Evolutionary conservation across 2,113 vertebrate species (phyloP).

Genomic region (Microcebus jonahi): DNA sequence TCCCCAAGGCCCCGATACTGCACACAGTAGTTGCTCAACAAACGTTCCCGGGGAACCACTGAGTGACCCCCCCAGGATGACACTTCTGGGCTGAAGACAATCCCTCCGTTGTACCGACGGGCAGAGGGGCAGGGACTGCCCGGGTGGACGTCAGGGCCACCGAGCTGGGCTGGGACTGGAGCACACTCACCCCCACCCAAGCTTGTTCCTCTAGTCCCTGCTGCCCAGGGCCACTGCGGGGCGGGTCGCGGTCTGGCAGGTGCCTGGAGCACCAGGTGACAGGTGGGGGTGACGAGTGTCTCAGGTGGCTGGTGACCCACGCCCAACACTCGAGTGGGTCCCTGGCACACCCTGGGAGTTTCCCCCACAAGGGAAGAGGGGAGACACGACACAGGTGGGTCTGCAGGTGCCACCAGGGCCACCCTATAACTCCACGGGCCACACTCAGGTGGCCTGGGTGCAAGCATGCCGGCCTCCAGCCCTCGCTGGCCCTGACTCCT

Average conservation of each 20-base stretch:
- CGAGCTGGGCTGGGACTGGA: not conserved
- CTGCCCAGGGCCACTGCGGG: not conserved
- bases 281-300: not conserved
- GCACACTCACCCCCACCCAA: not conserved
- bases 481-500: not conserved
- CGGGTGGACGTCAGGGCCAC: not conserved
- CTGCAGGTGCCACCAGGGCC: not conserved
- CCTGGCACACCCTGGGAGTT: not conserved
- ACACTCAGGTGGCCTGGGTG: not conserved
- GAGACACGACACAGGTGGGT: no score
- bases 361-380: not conserved
- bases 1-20: not conserved
- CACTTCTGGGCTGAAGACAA: not conserved
- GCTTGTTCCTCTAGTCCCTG: conserved; percentile 17
- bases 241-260: not conserved
- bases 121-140: not conserved
- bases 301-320: not conserved
- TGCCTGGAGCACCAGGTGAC: not conserved
- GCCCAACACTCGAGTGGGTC: not conserved
- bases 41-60: not conserved
- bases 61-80: not conserved
- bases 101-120: not conserved
- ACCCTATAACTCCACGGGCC: not conserved
- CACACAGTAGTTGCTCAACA: not conserved
- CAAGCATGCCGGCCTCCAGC: not conserved